Evolutionary conservation across 2,888 invertebrate species (phyloP), one percentile per base, ranked within the genome.

Genomic region (Elysia crispata): DNA sequence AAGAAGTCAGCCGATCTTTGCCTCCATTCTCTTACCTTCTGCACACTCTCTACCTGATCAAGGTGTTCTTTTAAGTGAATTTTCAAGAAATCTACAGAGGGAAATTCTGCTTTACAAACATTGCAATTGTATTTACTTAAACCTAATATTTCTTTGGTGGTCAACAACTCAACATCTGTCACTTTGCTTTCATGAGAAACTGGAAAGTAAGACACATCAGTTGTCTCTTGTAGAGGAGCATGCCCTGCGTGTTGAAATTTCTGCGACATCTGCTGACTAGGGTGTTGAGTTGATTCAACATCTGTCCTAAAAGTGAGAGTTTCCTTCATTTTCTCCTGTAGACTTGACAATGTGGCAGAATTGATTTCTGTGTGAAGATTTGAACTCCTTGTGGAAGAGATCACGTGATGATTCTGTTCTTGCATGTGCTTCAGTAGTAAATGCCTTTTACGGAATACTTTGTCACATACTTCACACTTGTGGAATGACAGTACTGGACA

Each of bases 21-120:
- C 1, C 70, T 72, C 76, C 80, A 76, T 20, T 80, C 76, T 13
- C 62, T 60, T 11, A 80, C 80, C n/a, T 80, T 80, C 73, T 80
- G 80, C 13, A 80, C 31, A 20, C 76, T 49, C 11, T 64, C 33
- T n/a, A 80, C 76, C 33, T 73, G 76, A 49, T 23, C 72, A n/a
- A 80, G 62, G 33, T 76, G 80, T 18, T 67, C 76, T 49, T 64
- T 76, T 5, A 80, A 76, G 64, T 80, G 80, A 6, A 76, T 62
- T 25, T 41, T 18, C 5, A 80, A 70, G 28, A 60, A 25, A 5
- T 75, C 76, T 31, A 33, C 60, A 8, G 75, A 33, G 5, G 28
- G 31, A 54, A 62, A 79, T 5, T 33, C 31, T 25, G 20, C 13
- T n/a, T 31, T 79, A n/a, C 79, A 79, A 31, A 73, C 67, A 8